Conservation (phyloP, 2,797 vertebrate species). For the Arrhamphus sclerolepis region DNA sequence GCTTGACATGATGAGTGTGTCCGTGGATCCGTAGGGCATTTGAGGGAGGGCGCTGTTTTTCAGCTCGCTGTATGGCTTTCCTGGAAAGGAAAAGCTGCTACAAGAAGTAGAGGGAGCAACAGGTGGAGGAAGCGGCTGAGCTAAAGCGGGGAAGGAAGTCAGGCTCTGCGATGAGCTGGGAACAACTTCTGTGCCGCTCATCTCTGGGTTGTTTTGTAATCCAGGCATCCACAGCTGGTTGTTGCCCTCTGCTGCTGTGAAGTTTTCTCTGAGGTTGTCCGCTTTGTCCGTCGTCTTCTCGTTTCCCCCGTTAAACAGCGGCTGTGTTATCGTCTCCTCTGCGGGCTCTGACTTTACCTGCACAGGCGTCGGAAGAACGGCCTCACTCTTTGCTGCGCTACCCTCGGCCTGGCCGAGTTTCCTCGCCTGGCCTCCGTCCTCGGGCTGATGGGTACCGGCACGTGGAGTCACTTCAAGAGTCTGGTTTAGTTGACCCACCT, state of each 20-base stretch:
- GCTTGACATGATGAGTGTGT: not conserved
- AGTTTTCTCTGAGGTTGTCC: slow-evolving; percentile 21
- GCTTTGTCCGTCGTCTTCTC: slow-evolving; percentile 17
- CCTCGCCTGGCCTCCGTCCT: slow-evolving; percentile 6
- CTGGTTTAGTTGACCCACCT: slow-evolving; percentile 17
- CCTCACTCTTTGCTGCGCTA: not conserved
- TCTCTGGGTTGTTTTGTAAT: slow-evolving; percentile 34
- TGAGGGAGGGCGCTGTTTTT: slow-evolving; percentile 37
- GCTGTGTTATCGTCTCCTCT: slow-evolving; percentile 38
- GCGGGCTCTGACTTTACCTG: slow-evolving; percentile 62
- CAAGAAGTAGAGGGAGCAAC: slow-evolving; percentile 52
- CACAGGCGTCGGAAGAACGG: not conserved
- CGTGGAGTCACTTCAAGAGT: slow-evolving; percentile 17
- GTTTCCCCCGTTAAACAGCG: slow-evolving; percentile 3
- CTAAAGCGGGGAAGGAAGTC: slow-evolving; percentile 18
- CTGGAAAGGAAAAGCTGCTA: slow-evolving; percentile 50
- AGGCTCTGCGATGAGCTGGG: slow-evolving; percentile 32
- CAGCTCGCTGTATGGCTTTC: slow-evolving; percentile 44
- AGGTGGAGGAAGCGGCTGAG: slow-evolving; percentile 39
- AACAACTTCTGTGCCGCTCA: slow-evolving; percentile 30
- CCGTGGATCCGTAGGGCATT: slow-evolving; percentile 29
- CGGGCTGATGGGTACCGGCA: not conserved
- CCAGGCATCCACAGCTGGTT: slow-evolving; percentile 51
- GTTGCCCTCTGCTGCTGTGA: slow-evolving; percentile 26
- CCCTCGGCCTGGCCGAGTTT: not conserved